phyloP scores from a whole-genome alignment of 1,140 invertebrate species.

The Nebria ingens region DNA sequence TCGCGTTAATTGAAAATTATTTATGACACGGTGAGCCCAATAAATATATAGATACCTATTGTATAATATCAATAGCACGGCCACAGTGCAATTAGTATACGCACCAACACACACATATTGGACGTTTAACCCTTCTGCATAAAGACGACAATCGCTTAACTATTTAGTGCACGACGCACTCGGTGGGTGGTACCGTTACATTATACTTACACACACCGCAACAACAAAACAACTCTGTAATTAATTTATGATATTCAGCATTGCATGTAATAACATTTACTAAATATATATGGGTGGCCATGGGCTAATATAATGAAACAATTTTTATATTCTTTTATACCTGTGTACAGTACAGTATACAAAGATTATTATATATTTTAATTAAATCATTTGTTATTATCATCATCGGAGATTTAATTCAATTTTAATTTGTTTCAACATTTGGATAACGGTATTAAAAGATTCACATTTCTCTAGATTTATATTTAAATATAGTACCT shows the following conservation, averaged over 20 bases:
- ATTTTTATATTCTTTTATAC: no score
- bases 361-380: slow-evolving; percentile 1
- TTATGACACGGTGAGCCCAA: background rate
- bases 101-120: background rate
- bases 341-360: no score
- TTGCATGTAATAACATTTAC: slow-evolving; percentile 4
- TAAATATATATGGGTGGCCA: slow-evolving; percentile 5
- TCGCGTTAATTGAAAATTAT: slow-evolving; percentile 7
- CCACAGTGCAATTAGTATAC: background rate
- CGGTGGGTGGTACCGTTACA: slow-evolving; percentile 8
- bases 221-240: background rate
- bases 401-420: no score
- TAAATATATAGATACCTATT: background rate
- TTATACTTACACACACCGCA: background rate
- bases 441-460: no score
- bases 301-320: background rate
- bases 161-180: background rate
- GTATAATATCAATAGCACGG: background rate
- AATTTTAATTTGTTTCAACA: no score
- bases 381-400: no score
- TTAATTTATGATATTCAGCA: slow-evolving; percentile 7
- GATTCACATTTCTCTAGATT: no score
- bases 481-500: no score
- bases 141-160: background rate
- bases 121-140: background rate